phyloP scores from a whole-genome alignment of 2,113 vertebrate species.

The Oreotragus oreotragus region DNA sequence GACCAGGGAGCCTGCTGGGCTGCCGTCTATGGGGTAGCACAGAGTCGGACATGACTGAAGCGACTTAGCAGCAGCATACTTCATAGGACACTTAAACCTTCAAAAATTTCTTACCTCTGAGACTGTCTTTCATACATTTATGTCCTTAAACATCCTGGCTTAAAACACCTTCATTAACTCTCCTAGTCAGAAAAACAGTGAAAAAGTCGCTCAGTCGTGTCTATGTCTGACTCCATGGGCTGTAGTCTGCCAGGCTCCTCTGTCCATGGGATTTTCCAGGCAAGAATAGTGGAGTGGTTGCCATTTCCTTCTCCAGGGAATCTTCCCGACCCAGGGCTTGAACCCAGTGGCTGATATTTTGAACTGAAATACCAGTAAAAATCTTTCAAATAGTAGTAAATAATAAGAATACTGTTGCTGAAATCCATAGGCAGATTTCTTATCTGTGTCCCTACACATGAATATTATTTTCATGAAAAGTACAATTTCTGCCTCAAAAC shows the following conservation, averaged over 20 bases:
- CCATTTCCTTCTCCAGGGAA: not conserved
- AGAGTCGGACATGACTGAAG: no score
- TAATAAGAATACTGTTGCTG: not conserved
- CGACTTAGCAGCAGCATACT: not conserved
- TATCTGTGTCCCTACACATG: not conserved
- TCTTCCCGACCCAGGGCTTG: not conserved
- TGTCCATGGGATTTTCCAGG: not conserved
- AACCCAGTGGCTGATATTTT: not conserved
- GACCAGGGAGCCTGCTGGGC: no score
- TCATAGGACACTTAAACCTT: not conserved
- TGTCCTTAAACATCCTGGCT: not conserved
- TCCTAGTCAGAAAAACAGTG: not conserved
- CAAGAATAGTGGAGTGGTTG: not conserved
- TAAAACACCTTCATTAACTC: not conserved
- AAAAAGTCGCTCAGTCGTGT: not conserved
- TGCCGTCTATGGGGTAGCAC: no score
- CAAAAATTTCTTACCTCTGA: not conserved
- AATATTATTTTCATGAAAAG: not conserved
- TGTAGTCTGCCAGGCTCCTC: not conserved
- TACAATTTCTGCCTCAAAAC: not conserved
- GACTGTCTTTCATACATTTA: not conserved
- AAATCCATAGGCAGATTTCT: not conserved
- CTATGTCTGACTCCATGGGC: not conserved
- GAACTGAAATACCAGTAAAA: not conserved
- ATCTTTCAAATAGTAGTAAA: not conserved